Percentiles rank a stretch among this genome's conserved stretches.
phyloP scores from a whole-genome alignment of 1,140 invertebrate species.

The Phymorhynchus buccinoides region DNA sequence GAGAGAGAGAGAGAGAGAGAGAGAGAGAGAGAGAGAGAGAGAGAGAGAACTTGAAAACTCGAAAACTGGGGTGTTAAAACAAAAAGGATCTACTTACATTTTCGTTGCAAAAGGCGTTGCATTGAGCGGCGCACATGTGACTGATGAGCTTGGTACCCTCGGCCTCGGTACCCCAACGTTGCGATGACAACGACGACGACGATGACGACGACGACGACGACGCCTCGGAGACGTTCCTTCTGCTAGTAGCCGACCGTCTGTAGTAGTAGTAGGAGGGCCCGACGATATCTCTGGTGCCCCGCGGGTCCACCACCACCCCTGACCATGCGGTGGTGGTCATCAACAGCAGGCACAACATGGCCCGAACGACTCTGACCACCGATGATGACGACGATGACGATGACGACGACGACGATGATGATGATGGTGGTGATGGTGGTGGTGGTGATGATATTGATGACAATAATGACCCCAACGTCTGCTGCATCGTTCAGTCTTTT shows the following conservation, averaged over 20 bases:
- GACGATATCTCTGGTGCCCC: not conserved
- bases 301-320: not conserved
- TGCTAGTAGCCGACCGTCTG: no score
- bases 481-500: no score
- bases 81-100: not conserved
- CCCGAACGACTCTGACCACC: no score
- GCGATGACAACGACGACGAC: not conserved
- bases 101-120: constrained; percentile 6
- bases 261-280: no score
- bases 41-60: not conserved
- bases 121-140: constrained; percentile 20
- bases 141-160: not conserved
- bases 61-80: no score
- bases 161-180: not conserved
- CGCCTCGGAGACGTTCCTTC: no score
- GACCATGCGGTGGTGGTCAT: not conserved
- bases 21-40: not conserved
- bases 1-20: not conserved
- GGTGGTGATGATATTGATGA: no score
- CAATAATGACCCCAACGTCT: no score
- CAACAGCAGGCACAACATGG: not conserved
- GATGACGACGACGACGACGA: not conserved
- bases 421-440: no score
- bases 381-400: not conserved
- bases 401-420: no score